Evolutionary conservation across 2,797 vertebrate species (phyloP).

Genomic region (Tangara arthus): DNA sequence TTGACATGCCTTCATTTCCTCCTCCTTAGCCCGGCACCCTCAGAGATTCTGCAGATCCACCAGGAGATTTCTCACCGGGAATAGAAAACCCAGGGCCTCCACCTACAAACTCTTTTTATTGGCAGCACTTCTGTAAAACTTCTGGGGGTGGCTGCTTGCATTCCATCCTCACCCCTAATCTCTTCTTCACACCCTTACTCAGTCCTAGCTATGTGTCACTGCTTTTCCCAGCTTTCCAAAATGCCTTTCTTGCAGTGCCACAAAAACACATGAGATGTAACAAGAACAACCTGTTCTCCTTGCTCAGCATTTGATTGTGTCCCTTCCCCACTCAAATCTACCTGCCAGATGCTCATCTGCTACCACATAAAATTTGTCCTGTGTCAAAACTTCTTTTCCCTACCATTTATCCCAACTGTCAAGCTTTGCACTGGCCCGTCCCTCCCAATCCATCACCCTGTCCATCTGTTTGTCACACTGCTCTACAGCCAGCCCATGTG

Average conservation of each 20-base stretch:
- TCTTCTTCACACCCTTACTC: neutral
- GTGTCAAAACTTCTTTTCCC: neutral
- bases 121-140: neutral
- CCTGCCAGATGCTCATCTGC: neutral
- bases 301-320: neutral
- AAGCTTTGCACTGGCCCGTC: neutral
- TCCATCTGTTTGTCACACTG: neutral
- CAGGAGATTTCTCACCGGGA: conserved; percentile 15
- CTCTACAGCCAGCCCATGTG: fast-evolving
- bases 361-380: neutral
- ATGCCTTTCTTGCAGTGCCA: neutral
- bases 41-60: conserved; percentile 7
- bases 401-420: neutral
- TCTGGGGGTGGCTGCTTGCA: neutral
- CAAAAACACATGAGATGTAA: fast-evolving
- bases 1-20: conserved; percentile 29
- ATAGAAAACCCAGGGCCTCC: neutral
- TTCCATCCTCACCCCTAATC: neutral
- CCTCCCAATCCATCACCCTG: neutral
- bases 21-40: neutral
- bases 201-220: neutral
- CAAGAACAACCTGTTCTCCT: neutral
- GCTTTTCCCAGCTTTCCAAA: neutral
- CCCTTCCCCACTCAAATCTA: neutral
- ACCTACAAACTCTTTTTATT: neutral